Conservation (phyloP, 2,888 invertebrate genomes). For the Polydesmus complanatus region DNA sequence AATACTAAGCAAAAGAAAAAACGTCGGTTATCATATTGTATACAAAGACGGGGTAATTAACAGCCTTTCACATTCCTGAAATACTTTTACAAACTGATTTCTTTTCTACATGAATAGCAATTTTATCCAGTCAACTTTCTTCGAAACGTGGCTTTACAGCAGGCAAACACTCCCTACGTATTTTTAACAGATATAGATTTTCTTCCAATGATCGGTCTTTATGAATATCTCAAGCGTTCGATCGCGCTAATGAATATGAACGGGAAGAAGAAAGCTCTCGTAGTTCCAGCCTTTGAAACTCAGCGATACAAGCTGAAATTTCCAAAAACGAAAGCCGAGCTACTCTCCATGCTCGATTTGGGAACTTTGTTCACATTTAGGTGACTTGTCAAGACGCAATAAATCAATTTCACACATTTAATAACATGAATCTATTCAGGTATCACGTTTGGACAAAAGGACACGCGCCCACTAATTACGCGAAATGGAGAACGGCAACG, state of each 20-base stretch:
- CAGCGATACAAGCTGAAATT: conserved; percentile 65
- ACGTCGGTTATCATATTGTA: conserved; percentile 83
- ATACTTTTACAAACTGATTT: not conserved
- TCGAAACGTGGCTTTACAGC: conserved; percentile 66
- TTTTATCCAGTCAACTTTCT: conserved; percentile 83
- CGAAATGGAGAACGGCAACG: conserved; percentile 59
- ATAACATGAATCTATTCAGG: conserved; percentile 22
- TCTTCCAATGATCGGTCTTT: conserved; percentile 65
- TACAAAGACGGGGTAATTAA: conserved; percentile 66
- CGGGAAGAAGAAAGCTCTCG: conserved; percentile 49
- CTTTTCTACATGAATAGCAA: conserved; percentile 42
- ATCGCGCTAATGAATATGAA: conserved; percentile 47
- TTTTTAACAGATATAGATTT: conserved; percentile 84
- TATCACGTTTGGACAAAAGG: conserved; percentile 77
- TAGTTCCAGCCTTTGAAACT: conserved; percentile 85
- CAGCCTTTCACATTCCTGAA: not conserved
- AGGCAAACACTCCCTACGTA: conserved; percentile 60
- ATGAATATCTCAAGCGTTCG: conserved; percentile 52
- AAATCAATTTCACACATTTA: conserved; percentile 9
- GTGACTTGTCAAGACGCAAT: conserved; percentile 17
- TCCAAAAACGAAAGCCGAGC: conserved; percentile 59
- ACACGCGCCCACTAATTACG: conserved; percentile 73
- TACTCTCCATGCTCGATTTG: conserved; percentile 54
- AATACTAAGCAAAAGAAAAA: conserved; percentile 53
- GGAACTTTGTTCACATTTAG: conserved; percentile 73